Evolutionary conservation across 2,888 invertebrate genomes (phyloP).

Genomic region (Ceriagrion tenellum): DNA sequence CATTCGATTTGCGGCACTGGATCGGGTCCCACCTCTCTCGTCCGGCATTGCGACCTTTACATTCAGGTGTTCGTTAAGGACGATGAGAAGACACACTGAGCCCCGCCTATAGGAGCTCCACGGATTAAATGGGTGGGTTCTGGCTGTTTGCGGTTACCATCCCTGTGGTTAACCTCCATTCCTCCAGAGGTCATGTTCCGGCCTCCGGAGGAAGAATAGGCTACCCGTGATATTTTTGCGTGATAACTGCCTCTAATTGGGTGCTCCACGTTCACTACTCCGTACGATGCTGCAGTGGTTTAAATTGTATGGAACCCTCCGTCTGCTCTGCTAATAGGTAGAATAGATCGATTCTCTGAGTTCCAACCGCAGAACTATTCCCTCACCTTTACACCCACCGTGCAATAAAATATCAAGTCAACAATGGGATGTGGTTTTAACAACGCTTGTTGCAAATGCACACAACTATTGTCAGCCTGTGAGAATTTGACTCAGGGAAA

Average conservation of each 20-base stretch:
- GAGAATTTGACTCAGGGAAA: too few relatives aligned
- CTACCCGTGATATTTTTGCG: neutral
- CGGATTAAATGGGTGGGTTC: neutral
- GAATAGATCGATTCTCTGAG: neutral
- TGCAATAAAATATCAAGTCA: too few relatives aligned
- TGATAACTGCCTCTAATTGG: neutral
- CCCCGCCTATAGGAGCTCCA: neutral
- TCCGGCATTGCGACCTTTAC: neutral
- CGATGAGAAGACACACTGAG: neutral
- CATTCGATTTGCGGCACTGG: slow-evolving; percentile 6
- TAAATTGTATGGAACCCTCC: neutral
- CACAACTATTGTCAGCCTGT: too few relatives aligned
- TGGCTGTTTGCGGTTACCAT: slow-evolving; percentile 1
- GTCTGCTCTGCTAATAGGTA: neutral
- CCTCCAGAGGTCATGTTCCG: neutral
- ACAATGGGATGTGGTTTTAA: too few relatives aligned
- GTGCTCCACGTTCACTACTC: neutral
- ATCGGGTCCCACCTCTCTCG: neutral
- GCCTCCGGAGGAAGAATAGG: neutral
- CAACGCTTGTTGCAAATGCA: too few relatives aligned
- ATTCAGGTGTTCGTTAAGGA: neutral
- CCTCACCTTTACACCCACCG: too few relatives aligned
- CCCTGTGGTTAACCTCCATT: neutral
- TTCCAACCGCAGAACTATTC: neutral
- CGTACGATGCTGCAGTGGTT: neutral